phyloP scores from a whole-genome alignment of 2,888 invertebrate genomes.

The Baccha elongata region DNA sequence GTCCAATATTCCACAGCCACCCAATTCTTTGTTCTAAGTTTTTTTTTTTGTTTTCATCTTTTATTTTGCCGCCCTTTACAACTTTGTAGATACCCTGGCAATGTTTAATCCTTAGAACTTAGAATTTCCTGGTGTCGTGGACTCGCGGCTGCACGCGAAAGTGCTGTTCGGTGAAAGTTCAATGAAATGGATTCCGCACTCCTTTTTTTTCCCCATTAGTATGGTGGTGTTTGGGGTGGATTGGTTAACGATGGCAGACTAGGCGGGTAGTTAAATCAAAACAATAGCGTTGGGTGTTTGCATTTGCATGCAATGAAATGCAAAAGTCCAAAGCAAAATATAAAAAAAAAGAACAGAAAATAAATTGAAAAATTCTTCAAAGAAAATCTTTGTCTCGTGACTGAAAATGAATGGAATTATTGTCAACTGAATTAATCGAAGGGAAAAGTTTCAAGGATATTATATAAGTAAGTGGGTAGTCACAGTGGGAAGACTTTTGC shows the following conservation, averaged over 20 bases:
- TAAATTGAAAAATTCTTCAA: background rate
- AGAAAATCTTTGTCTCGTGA: constrained; percentile 2
- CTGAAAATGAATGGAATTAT: constrained; percentile 43
- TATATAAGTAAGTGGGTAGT: background rate
- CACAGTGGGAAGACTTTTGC: background rate
- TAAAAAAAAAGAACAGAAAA: background rate
- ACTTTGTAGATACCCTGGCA: background rate
- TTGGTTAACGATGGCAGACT: constrained; percentile 16
- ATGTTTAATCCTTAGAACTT: constrained; percentile 3
- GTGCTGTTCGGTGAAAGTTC: constrained; percentile 54
- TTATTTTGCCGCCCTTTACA: background rate
- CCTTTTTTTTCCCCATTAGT: background rate
- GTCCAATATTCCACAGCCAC: constrained; percentile 18
- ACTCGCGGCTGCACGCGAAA: constrained; percentile 40
- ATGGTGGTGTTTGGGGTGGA: background rate
- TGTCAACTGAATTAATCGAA: constrained; percentile 28
- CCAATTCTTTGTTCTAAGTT: constrained; percentile 42
- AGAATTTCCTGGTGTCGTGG: constrained; percentile 32
- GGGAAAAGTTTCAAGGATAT: constrained; percentile 11
- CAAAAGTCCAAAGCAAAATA: background rate
- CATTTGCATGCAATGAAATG: constrained; percentile 17
- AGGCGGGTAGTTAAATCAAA: constrained; percentile 52
- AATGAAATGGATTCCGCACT: constrained; percentile 58
- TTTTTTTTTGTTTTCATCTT: background rate
- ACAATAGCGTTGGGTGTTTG: constrained; percentile 35